These are phyloP conservation scores for Ceratina calcarata DNA, from an alignment of 1,140 invertebrate genomes.

Conservation along the genomic window DNA sequence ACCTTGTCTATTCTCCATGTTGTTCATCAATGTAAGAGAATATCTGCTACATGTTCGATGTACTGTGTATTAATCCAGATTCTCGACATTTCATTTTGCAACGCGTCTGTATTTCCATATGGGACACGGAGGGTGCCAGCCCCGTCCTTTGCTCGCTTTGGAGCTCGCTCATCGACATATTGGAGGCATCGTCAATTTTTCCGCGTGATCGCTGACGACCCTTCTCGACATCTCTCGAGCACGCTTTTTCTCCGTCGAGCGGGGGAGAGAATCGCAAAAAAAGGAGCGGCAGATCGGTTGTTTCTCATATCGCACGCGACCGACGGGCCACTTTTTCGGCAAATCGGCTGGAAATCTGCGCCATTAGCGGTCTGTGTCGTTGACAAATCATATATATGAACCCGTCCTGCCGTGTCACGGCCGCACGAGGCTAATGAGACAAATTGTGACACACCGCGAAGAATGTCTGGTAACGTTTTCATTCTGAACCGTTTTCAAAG, in stretches of 20 bases:
- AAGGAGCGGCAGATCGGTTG: slow-evolving; percentile 56
- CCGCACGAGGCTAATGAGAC: slow-evolving; percentile 46
- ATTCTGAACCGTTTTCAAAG: background rate
- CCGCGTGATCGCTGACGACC: slow-evolving; percentile 71
- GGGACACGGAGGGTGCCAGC: slow-evolving; percentile 7
- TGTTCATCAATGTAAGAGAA: background rate
- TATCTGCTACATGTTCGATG: background rate
- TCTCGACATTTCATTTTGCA: background rate
- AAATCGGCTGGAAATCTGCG: slow-evolving; percentile 78
- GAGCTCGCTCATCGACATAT: slow-evolving; percentile 64
- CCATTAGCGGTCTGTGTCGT: slow-evolving; percentile 71
- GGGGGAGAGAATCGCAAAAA: slow-evolving; percentile 33
- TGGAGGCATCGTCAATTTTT: slow-evolving; percentile 69
- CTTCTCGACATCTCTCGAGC: slow-evolving; percentile 54
- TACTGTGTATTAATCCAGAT: background rate
- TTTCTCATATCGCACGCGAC: slow-evolving; percentile 66
- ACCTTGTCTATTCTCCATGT: background rate
- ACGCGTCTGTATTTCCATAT: slow-evolving; percentile 22
- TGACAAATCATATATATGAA: slow-evolving; percentile 79
- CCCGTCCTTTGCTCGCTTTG: slow-evolving; percentile 21
- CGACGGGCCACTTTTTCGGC: slow-evolving; percentile 75
- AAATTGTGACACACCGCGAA: background rate
- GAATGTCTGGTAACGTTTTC: background rate
- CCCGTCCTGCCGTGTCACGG: slow-evolving; percentile 56
- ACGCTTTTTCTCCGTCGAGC: slow-evolving; percentile 27